Evolutionary conservation across 2,113 vertebrate species (phyloP), one percentile per base, ranked within the genome.

Genomic region (Oryzias curvinotus): DNA sequence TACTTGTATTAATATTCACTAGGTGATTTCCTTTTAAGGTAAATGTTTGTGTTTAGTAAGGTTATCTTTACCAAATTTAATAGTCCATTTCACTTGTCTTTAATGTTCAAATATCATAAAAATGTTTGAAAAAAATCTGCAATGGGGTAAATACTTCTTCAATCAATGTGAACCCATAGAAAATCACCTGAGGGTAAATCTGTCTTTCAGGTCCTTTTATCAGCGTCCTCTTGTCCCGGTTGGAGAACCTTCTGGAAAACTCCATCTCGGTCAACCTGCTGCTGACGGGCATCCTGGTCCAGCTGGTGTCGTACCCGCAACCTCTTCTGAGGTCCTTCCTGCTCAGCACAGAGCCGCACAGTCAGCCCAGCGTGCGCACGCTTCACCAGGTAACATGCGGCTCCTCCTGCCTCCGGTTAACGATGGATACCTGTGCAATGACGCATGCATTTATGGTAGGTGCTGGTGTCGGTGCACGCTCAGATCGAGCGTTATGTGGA

Each of bases 201-300:
- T 36, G 10, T 55, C 42, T 76, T 23, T 41, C 86, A 99, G 97
- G 97, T 41, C 97, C 96, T 0, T 99, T 99, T 83, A 94, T 98
- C 89, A 98, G 97, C 0, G 96, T 99, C 58, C 91, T 99, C 65
- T 77, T 99, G 64, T 98, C 97, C 0, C 95, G 98, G 49, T 90
- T 98, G 83, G 96, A 98, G 90, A 99, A 98, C 83, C 96, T 99
- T 88, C 87, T 97, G 79, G 96, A 99, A 64, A 99, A 99, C 80
- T 94, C 96, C 1, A 87, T 98, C 54, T 93, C 96, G 1, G 95
- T 98, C 1, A 99, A 98, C 79, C 84, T 99, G 86, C 89, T 99
- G 73, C 91, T 99, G 12, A 97, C 96, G 0, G 97, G 95, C 50
- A 95, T 99, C 81, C 84, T 99, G 56, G 90, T 95, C 4, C 95